A percentile compares a stretch with the other conserved stretches of the same genome.
phyloP scores from a whole-genome alignment of 2,888 invertebrate genomes.

The Parasteatoda lunata region DNA sequence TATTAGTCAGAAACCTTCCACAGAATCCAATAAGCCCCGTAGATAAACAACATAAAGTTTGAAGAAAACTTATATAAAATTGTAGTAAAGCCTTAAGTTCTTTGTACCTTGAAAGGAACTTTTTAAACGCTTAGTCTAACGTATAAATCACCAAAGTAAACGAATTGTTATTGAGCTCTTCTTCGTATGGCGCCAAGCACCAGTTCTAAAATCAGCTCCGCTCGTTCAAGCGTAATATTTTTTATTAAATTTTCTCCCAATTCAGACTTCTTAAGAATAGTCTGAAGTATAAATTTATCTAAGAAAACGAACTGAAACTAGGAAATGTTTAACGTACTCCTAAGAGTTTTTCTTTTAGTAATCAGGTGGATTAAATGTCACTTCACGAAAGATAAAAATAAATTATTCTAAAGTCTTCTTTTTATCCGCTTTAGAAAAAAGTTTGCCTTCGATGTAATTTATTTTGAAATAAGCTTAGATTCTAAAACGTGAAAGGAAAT shows the following conservation, averaged over 20 bases:
- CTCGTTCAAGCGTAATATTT: background rate
- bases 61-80: no score
- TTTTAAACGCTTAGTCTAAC: constrained; percentile 29
- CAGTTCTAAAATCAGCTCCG: background rate
- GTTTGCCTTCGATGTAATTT: no score
- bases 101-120: background rate
- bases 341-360: no score
- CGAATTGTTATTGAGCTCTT: constrained; percentile 27
- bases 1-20: no score
- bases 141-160: constrained; percentile 41
- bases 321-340: background rate
- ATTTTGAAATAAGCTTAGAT: no score
- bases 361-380: no score
- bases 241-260: background rate
- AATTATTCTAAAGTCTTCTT: background rate
- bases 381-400: no score
- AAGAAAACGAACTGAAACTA: background rate
- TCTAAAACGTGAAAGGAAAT: no score
- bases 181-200: background rate
- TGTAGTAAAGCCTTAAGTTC: no score
- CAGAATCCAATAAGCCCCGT: no score
- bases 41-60: no score
- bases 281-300: background rate
- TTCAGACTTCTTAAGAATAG: background rate
- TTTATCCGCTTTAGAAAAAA: background rate